Evolutionary conservation across 2,113 vertebrate species (phyloP).

Genomic region (Engraulis encrasicolus): DNA sequence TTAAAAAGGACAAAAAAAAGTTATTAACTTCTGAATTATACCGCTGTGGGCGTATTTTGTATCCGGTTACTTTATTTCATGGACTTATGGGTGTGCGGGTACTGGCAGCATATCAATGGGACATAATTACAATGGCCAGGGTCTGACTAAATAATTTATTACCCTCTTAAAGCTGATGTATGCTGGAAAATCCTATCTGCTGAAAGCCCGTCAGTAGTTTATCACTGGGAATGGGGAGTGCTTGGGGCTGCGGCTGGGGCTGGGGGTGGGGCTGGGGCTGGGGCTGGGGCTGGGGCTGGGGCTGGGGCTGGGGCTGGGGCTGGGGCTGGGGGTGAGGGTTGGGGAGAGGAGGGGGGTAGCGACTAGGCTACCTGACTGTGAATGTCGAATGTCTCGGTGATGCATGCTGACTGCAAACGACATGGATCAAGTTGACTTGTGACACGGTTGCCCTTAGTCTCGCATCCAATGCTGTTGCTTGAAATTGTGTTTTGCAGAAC

Average conservation of each 20-base stretch:
- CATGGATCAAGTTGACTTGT: neutral
- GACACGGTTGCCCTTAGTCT: neutral
- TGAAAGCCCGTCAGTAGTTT: conserved; percentile 69
- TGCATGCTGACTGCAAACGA: conserved; percentile 43
- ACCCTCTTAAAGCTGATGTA: conserved; percentile 73
- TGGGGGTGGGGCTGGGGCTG: too few species aligned
- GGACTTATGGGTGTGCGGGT: conserved; percentile 64
- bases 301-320: too few species aligned
- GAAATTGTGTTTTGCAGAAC: neutral
- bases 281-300: too few species aligned
- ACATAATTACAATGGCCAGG: conserved; percentile 76
- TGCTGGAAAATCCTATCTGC: conserved; percentile 72
- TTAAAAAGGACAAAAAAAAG: conserved; percentile 51
- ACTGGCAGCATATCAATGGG: conserved; percentile 64
- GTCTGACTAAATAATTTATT: conserved; percentile 77
- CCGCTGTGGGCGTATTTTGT: conserved; percentile 61
- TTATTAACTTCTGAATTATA: conserved; percentile 62
- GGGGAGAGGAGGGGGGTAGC: too few species aligned
- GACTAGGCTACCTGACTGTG: conserved; percentile 60
- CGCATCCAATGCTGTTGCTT: neutral
- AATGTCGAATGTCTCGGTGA: conserved; percentile 69
- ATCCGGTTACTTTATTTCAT: conserved; percentile 71
- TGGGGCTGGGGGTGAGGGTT: too few species aligned
- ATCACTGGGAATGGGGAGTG: conserved; percentile 54
- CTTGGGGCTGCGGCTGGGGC: too few species aligned